Evolutionary conservation across 2,888 invertebrate genomes (phyloP), one percentile per base, ranked within the genome.

Genomic region (Drosophila ezoana): DNA sequence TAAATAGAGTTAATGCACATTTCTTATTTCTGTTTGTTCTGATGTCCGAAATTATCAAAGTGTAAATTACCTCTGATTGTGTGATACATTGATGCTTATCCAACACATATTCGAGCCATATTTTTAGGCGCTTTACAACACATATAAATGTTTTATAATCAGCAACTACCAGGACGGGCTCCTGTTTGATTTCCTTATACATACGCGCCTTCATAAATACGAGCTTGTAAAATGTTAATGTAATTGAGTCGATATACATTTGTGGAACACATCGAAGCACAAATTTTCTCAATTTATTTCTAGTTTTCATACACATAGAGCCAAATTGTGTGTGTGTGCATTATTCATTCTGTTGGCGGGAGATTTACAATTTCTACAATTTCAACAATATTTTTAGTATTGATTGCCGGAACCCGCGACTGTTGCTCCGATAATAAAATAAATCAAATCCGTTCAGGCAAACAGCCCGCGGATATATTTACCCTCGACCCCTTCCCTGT

Each of bases 341-440:
- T 82, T 86, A 87, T 87, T 85, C 75, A 85, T 82, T 80, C 28
- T 81, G 77, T 64, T 79, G 79, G 72, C 66, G 58, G 43, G 74
- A 74, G 88, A 87, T 87, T 83, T 88, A 86, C 83, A 85, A 86
- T 86, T 79, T 87, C 68, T 52, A 64, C 60, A 67, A 57, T 58
- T 51, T 47, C 38, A 40, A 52, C 58, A 58, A 72, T 65, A 45
- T 72, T 62, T 78, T 51, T 52, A 13, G 40, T 69, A 72, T 75
- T 79, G 72, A 73, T 71, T 75, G 75, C 48, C 41, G 38, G 20
- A 48, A 38, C 20, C 38, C 41, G 72, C 72, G 67, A 62, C 56
- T 67, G 67, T 76, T 81, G 83, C 78, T 76, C 47, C 64, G 72
- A 60, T 76, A 70, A 67, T 83, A 72, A 83, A 83, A 82, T 78